These are phyloP conservation scores for Anolis apletophallus DNA, from an alignment of 2,797 vertebrate species.

Conservation along the genomic window DNA sequence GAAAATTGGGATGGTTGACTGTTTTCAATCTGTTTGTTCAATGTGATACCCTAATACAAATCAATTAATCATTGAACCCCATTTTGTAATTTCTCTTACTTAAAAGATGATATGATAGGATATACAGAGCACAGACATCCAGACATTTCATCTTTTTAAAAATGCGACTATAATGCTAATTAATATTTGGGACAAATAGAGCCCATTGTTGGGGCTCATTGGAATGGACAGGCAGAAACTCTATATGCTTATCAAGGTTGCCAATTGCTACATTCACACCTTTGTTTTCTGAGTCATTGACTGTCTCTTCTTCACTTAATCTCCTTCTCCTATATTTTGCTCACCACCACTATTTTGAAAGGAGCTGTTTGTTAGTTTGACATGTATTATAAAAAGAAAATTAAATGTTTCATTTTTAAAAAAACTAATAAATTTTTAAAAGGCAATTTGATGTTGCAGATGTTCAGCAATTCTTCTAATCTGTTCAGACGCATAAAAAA, in stretches of 20 bases:
- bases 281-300: neutral
- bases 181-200: neutral
- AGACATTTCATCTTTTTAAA: neutral
- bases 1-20: conserved; percentile 16
- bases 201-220: neutral
- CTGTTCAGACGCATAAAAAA: neutral
- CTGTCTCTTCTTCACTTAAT: neutral
- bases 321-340: neutral
- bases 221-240: too few relatives aligned
- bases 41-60: neutral
- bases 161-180: neutral
- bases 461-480: conserved; percentile 7
- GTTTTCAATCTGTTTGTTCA: conserved; percentile 12
- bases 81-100: neutral
- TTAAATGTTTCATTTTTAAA: neutral
- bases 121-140: neutral
- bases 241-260: too few relatives aligned
- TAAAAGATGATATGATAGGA: neutral
- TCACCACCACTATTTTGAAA: neutral
- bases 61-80: neutral
- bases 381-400: conserved; percentile 5
- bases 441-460: neutral
- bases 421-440: neutral
- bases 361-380: neutral
- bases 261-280: too few relatives aligned